Evolutionary conservation across 2,113 vertebrate species (phyloP), one percentile per base, ranked within the genome.

Genomic region (Dasyprocta punctata): DNA sequence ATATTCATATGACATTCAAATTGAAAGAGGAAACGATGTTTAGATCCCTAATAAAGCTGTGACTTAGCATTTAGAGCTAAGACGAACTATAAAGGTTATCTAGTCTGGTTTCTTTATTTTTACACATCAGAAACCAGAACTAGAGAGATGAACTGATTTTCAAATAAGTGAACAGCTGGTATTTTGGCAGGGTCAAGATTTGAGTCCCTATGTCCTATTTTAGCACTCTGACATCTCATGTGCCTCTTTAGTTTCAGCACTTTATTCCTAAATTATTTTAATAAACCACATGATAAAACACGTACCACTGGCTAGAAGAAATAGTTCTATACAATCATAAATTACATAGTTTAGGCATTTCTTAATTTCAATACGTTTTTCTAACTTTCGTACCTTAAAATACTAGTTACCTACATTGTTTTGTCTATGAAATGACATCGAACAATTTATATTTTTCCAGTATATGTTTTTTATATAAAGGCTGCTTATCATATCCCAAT

Each of bases 231-330:
- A 78, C 63, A 80, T 33, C 12, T 41, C 52, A 86, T 28, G 24
- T 90, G 36, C 7, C 19, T 90, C 33, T 81, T 63, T 63, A 88
- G 20, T 73, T 47, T 1, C 19, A 82, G 22, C 10, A 67, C 13
- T 77, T 58, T 96, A 52, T 90, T 12, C 49, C 92, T 49, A 96
- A 47, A 77, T 20, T 69, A n/a, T 97, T 95, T 88, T 49, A 49
- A 92, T 5, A 78, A 95, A 93, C 80, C 69, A 90, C 67, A 96
- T 47, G 61, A 96, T 28, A 24, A 96, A 94, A 96, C 5, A 58
- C 3, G 44, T 44, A 91, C 24, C 44, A 61, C 1, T 97, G 71
- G 77, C 69, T 80, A 96, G 54, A 44, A 56, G 88, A 81, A 88
- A 86, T 44, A 69, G 82, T 49, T 80, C 24, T 77, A 88, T 58